These are phyloP conservation scores for Sciurus niger DNA, from an alignment of 2,113 vertebrate species.

Conservation along the genomic window DNA sequence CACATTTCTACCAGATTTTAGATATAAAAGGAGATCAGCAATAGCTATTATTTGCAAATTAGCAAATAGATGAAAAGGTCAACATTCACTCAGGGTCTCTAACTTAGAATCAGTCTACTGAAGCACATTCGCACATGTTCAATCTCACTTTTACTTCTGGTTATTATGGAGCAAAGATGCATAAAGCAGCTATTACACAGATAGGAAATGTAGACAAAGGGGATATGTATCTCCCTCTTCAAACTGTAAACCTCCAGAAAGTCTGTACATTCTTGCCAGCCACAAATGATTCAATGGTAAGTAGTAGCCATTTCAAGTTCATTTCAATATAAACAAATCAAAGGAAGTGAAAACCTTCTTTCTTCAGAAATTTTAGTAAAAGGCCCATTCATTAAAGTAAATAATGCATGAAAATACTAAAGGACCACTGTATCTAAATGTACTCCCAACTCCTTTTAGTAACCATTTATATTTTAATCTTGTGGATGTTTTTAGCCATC, in stretches of 20 bases:
- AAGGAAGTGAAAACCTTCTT: background rate
- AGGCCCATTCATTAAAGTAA: background rate
- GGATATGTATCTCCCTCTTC: background rate
- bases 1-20: too few species aligned
- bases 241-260: slow-evolving; percentile 5
- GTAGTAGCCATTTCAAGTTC: slow-evolving; percentile 1
- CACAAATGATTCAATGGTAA: background rate
- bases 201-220: background rate
- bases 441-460: background rate
- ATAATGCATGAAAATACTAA: background rate
- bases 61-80: background rate
- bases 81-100: slow-evolving; percentile 10
- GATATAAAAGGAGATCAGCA: background rate
- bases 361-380: slow-evolving; percentile 48
- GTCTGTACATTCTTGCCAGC: background rate
- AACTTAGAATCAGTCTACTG: background rate
- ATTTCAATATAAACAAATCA: slow-evolving; percentile 11
- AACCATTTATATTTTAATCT: background rate
- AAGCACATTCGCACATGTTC: background rate
- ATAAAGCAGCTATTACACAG: background rate
- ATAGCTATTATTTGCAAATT: background rate
- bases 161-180: background rate
- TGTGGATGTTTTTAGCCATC: background rate
- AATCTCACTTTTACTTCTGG: background rate
- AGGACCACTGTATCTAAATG: background rate